Conservation (phyloP, 2,797 vertebrate species). For the Vireo griseus region DNA sequence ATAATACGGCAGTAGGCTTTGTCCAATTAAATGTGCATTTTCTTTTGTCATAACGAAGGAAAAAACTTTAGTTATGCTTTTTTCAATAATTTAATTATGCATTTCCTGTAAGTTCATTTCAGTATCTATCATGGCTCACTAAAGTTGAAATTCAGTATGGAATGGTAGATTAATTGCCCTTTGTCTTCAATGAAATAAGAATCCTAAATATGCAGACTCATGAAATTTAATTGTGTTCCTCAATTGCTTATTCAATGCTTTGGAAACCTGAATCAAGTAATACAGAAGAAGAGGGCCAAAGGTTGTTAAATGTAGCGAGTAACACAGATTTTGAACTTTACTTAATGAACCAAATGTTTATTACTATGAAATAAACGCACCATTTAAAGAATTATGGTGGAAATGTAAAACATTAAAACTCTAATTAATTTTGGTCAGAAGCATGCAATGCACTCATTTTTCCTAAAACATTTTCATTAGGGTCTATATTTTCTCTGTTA, state of each 20-base stretch:
- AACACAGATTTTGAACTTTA: conserved; percentile 82
- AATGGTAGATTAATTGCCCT: conserved; percentile 84
- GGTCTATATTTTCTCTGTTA: conserved; percentile 54
- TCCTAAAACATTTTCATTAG: conserved; percentile 70
- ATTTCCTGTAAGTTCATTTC: conserved; percentile 82
- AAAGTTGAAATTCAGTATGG: conserved; percentile 79
- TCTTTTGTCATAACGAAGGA: conserved; percentile 63
- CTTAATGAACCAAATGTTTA: conserved; percentile 90
- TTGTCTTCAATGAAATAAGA: conserved; percentile 86
- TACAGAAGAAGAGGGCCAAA: conserved; percentile 69
- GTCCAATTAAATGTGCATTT: conserved; percentile 70
- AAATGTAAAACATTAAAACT: conserved; percentile 74
- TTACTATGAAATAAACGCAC: conserved; percentile 81
- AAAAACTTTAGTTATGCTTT: conserved; percentile 67
- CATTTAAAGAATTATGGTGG: conserved; percentile 79
- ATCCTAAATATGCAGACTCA: conserved; percentile 86
- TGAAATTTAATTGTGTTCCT: conserved; percentile 88
- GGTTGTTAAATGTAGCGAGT: conserved; percentile 86
- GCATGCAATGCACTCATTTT: conserved; percentile 67
- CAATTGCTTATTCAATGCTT: conserved; percentile 80
- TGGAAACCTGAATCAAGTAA: conserved; percentile 73
- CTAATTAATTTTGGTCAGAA: conserved; percentile 79
- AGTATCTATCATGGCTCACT: conserved; percentile 82
- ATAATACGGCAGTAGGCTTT: conserved; percentile 28
- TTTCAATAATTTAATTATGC: conserved; percentile 87